These are phyloP conservation scores for Himantopus leucocephalus DNA, from an alignment of 2,113 vertebrate genomes.

Conservation along the genomic window DNA sequence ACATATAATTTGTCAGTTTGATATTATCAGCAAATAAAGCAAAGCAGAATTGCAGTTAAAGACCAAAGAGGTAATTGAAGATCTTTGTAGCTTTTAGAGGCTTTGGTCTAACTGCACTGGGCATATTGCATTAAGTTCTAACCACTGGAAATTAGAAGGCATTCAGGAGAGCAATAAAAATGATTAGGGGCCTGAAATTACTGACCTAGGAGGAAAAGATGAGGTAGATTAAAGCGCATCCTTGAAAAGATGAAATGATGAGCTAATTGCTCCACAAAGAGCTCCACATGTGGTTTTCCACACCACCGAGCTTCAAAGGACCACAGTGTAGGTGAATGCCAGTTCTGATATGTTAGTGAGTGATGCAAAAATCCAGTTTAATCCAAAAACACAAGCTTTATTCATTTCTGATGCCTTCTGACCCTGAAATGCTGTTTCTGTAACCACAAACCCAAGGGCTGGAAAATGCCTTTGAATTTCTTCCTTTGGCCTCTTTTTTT, in stretches of 20 bases:
- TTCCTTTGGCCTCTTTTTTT: not conserved
- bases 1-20: not conserved
- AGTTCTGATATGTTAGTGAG: not conserved
- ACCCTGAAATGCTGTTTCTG: not conserved
- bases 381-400: not conserved
- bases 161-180: conserved; percentile 41
- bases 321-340: not conserved
- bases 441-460: not conserved
- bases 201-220: conserved; percentile 19
- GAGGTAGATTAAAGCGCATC: not conserved
- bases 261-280: not conserved
- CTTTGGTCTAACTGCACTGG: not conserved
- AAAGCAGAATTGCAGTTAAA: conserved; percentile 5
- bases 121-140: not conserved
- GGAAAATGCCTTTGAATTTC: conserved; percentile 1
- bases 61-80: not conserved
- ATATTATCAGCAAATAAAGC: conserved; percentile 13
- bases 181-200: not conserved
- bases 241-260: conserved; percentile 10
- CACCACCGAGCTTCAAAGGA: not conserved
- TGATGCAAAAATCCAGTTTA: not conserved
- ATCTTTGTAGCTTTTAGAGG: not conserved
- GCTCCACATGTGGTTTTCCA: not conserved
- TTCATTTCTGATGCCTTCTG: not conserved
- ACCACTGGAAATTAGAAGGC: conserved; percentile 20